phyloP scores from a whole-genome alignment of 2,888 invertebrate genomes.

The Nomada hirtipes region DNA sequence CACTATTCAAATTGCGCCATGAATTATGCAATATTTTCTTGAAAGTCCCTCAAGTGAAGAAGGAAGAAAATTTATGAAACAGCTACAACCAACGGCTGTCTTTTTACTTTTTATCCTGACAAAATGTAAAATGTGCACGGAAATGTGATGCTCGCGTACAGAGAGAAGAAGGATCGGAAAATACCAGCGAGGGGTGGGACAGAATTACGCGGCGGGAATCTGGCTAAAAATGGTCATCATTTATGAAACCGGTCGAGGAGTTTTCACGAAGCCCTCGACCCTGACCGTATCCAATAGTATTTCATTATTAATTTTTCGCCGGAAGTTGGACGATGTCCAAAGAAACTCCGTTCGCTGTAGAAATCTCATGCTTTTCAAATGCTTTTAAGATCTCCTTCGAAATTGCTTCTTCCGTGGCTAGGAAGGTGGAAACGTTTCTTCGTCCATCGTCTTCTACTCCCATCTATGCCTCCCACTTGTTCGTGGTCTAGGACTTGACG shows the following conservation, averaged over 20 bases:
- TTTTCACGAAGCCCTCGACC: slow-evolving; percentile 25
- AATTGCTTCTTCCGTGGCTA: slow-evolving; percentile 38
- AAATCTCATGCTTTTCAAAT: slow-evolving; percentile 30
- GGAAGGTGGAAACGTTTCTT: slow-evolving; percentile 8
- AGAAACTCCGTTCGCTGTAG: slow-evolving; percentile 14
- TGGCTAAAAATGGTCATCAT: slow-evolving; percentile 65
- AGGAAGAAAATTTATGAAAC: neutral
- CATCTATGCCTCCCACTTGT: neutral
- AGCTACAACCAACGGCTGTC: too few relatives aligned
- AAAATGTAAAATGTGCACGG: neutral
- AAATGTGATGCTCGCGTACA: neutral
- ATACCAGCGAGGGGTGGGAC: neutral
- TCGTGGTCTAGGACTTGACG: neutral
- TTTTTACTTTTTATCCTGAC: neutral
- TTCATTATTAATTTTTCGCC: slow-evolving; percentile 57
- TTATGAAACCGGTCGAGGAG: slow-evolving; percentile 46
- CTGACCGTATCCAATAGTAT: slow-evolving; percentile 43
- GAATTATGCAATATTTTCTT: neutral
- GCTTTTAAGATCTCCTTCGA: slow-evolving; percentile 27
- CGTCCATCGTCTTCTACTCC: neutral
- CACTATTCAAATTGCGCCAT: neutral
- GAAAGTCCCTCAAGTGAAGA: neutral
- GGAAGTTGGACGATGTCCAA: slow-evolving; percentile 17
- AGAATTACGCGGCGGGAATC: slow-evolving; percentile 46
- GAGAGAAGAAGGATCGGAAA: slow-evolving; percentile 10